Evolutionary conservation across 1,140 invertebrate genomes (phyloP).

Genomic region (Bombus huntii): DNA sequence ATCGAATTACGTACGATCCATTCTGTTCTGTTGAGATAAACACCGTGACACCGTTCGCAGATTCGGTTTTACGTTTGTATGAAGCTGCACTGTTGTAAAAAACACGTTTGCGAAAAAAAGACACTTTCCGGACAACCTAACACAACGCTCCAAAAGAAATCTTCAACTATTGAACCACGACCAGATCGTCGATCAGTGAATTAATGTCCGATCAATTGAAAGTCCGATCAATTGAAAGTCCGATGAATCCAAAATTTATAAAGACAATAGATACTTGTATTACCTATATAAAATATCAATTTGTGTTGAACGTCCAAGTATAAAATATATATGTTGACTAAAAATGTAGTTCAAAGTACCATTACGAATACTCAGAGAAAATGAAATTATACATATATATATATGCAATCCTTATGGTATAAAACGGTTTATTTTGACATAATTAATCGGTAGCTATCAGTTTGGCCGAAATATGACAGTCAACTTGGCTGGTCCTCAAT

Average conservation of each 20-base stretch:
- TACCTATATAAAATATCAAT: background rate
- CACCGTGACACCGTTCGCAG: too few relatives aligned
- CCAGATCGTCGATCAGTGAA: background rate
- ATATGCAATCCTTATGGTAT: background rate
- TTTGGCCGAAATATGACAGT: conserved; percentile 56
- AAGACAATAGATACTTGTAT: background rate
- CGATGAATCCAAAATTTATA: background rate
- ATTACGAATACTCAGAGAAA: background rate
- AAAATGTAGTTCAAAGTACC: background rate
- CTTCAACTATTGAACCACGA: background rate
- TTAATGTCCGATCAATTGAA: background rate
- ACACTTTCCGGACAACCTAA: too few relatives aligned
- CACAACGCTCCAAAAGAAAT: background rate
- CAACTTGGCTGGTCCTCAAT: conserved; percentile 39
- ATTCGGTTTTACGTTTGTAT: too few relatives aligned
- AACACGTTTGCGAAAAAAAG: too few relatives aligned
- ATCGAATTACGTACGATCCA: too few relatives aligned
- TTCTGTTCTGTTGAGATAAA: too few relatives aligned
- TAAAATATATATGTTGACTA: too few relatives aligned
- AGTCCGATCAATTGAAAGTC: background rate
- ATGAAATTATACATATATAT: background rate
- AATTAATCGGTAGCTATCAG: conserved; percentile 58
- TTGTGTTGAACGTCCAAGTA: background rate
- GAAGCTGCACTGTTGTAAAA: too few relatives aligned
- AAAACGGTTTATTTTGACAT: conserved; percentile 17